Base-by-base conservation (phyloP, 2,113 vertebrate species). In the Oxygymnocypris stewartii region DNA sequence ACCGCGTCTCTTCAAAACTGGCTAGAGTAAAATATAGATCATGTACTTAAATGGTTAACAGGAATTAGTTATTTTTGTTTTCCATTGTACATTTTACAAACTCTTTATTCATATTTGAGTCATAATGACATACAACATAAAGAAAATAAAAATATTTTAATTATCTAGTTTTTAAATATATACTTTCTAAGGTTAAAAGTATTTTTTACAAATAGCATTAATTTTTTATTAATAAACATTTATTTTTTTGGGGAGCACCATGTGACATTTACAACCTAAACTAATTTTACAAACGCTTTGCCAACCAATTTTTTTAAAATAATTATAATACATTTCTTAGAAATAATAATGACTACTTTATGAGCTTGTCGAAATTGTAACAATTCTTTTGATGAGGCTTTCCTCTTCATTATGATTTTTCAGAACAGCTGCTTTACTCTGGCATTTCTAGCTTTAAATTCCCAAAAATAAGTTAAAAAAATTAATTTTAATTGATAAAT, bases 1-100 rank as follows among this genome's bases (percentile, higher is more conserved):
- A 89, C 94, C 93, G 89, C 93, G 91, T 75, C 37, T 73, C 89
- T 92, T 94, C 83, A 94, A 74, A 54, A 90, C 91, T 67, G 95
- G 95, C 95, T 96, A 88, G 77, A 87, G 87, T 88, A 14, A 77
- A 79, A 85, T n/a, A 91, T 9, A 87, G n/a, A 69, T 67, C 1
- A n/a, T 14, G 31, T 23, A 40, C 4, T 61, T 35, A 59, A n/a
- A 59, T 6, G 37, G 35, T 28, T 57, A 54, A 54, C 49, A 79
- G 16, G 14, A 54, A 20, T 79, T 31, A 76, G 40, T n/a, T 44
- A 13, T 74, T 74, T 74, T 44, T 44, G 35, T 13, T 65, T 67
- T 20, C 16, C 7, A 37, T 7, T 20, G 31, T 71, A 69, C 14
- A 37, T 37, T 37, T 69, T 23, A 59, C 54, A 59, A 59, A 59